A percentile compares a stretch with the other conserved stretches of the same genome.
These are phyloP conservation scores for Butorides virescens DNA, from an alignment of 2,113 vertebrate species.

Conservation along the genomic window DNA sequence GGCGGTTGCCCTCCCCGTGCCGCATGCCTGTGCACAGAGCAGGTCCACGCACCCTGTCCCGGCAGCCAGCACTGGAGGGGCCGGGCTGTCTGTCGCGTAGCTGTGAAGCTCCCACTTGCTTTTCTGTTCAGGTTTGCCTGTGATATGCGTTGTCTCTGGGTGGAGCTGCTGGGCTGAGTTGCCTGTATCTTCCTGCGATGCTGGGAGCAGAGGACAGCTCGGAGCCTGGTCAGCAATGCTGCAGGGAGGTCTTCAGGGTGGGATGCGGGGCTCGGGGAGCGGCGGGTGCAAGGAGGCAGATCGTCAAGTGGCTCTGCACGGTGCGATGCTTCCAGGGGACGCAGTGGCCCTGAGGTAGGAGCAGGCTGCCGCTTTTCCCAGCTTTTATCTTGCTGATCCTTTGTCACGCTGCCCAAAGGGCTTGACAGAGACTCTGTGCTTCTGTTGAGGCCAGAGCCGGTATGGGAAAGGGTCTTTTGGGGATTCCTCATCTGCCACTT, in stretches of 20 bases:
- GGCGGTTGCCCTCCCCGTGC: not conserved
- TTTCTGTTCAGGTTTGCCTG: not conserved
- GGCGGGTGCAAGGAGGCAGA: not conserved
- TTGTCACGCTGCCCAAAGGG: not conserved
- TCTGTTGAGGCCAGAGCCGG: not conserved
- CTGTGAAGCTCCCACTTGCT: not conserved
- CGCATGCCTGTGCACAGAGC: not conserved
- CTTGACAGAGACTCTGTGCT: not conserved
- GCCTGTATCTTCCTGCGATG: not conserved
- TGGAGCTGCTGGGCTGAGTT: not conserved
- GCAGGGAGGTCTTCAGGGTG: not conserved
- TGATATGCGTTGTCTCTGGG: not conserved
- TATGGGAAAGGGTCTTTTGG: not conserved
- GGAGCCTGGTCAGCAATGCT: not conserved
- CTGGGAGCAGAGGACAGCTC: not conserved
- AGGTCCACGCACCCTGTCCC: not conserved
- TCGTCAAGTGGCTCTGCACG: not conserved
- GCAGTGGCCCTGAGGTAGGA: not conserved
- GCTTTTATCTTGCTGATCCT: not conserved
- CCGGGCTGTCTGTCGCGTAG: not conserved
- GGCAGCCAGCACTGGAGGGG: not conserved
- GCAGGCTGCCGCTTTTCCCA: not conserved
- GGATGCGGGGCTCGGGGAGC: not conserved
- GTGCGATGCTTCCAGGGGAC: not conserved
- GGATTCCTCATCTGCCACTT: not conserved